Evolutionary conservation across 2,797 vertebrate genomes (phyloP), one percentile per base, ranked within the genome.

Genomic region (Intellagama lesueurii): DNA sequence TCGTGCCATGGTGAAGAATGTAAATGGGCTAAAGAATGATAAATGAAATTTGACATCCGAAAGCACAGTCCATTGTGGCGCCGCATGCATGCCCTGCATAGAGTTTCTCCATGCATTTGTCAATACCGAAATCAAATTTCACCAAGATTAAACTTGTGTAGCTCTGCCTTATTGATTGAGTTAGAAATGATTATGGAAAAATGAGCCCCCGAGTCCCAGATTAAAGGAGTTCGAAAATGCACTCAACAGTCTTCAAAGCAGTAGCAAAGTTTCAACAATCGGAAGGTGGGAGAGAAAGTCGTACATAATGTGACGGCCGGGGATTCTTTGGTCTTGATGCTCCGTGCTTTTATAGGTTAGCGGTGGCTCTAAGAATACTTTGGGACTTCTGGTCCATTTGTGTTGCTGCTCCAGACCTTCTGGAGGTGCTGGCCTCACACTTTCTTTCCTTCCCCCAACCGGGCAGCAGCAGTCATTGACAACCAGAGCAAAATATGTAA

Each of bases 61-160:
- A 92, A 91, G 60, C 16, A 0, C 75, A 30, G 69, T 83, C 91
- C 88, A 87, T 92, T 12, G 56, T 85, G 82, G 49, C 81, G 90
- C 76, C 86, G 35, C 81, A 92, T 5, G 0, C 87, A 90, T 93
- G 90, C 91, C 91, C 94, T 91, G 89, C 47, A 56, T 91, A 87
- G 64, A 88, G 92, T 91, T 93, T 85, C 88, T 91, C 89, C 87
- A 87, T 76, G 94, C 90, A 91, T 94, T 93, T 95, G 95, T 96
- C 93, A 85, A 95, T 95, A 87, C 81, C 92, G 93, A 94, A 96
- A 96, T 96, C 95, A 95, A 95, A 95, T 97, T 96, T 96, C 89
- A 82, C 86, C 88, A 90, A 92, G 94, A 96, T 96, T 96, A 96
- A 95, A 93, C 82, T 93, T 94, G 93, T 90, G 94, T 95, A 95